These are phyloP conservation scores for Heliocidaris tuberculata DNA, from an alignment of 35 echinoderm and acorn worm genomes.

Conservation along the genomic window DNA sequence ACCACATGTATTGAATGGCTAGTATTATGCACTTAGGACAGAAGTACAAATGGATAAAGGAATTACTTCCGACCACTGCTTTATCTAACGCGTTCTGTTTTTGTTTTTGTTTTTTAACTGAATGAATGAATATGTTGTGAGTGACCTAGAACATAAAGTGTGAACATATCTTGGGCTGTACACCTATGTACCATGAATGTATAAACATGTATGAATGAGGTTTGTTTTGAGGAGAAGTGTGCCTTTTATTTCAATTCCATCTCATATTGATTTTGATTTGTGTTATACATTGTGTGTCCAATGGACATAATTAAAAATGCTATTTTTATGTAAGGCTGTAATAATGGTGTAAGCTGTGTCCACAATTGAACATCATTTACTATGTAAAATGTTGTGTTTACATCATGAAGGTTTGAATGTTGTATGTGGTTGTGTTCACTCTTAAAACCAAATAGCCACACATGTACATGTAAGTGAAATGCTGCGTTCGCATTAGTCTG, in stretches of 20 bases:
- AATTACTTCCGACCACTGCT: too few species aligned
- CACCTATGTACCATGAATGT: not conserved
- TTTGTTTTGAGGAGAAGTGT: not conserved
- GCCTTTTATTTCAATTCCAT: not conserved
- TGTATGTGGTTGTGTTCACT: not conserved
- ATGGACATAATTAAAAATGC: not conserved
- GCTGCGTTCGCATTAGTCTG: not conserved
- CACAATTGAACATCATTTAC: not conserved
- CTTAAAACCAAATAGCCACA: not conserved
- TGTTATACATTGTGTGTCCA: not conserved
- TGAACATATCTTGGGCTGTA: not conserved
- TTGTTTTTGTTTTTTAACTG: not conserved
- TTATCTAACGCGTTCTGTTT: not conserved
- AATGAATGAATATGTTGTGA: not conserved
- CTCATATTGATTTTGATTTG: not conserved
- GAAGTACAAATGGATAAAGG: too few species aligned
- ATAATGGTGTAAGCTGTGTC: not conserved
- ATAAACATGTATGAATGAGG: not conserved
- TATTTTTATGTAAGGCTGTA: not conserved
- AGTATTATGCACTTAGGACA: too few species aligned
- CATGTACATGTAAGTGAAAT: not conserved
- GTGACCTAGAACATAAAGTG: not conserved
- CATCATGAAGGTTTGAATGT: not conserved
- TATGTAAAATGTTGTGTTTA: too few species aligned
- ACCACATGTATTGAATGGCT: too few species aligned